Evolutionary conservation across 2,888 invertebrate genomes (phyloP), one percentile per base, ranked within the genome.

Genomic region (Heliconius ethilla): DNA sequence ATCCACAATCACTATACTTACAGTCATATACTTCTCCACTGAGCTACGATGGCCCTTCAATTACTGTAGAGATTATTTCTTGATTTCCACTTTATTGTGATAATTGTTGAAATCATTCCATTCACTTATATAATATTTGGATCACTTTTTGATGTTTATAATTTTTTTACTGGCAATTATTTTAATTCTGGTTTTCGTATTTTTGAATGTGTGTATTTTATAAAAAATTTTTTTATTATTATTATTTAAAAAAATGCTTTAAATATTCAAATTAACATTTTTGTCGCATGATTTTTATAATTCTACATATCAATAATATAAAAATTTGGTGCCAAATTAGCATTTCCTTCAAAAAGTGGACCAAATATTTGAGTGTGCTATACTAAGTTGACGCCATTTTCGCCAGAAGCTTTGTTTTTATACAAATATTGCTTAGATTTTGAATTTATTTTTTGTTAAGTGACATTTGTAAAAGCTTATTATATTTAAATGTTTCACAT

Each of bases 81-180:
- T 63, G 65, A 37, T 37, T 78, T 76, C 72, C 76, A 72, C 75
- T 66, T 69, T 59, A 69, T 77, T 80, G 72, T 75, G 79, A 78
- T 79, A 79, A 76, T 70, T 65, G 29, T 77, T 37, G 63, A 76
- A 51, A 33, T 78, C 81, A 81, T 81, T 81, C 80, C 80, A 79
- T 75, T 74, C 18, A 55, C 33, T 25, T 22, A 11, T 70, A 69
- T 63, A 55, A 65, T 63, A 55, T 77, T 75, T 77, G 77, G 29
- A 62, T 76, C 70, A 76, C 75, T 80, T 69, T 79, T 75, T 62
- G 25, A 65, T 27, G n/a, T n/a, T 51, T 33, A 51, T 51, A 51
- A 1, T 59, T 72, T 55, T 33, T 55, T 33, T 33, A 72, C 15
- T 55, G 33, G 29, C 51, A n/a, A 33, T n/a, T 51, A 29, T 69